Base-by-base conservation (phyloP, 1,140 invertebrate genomes). In the Maniola jurtina region DNA sequence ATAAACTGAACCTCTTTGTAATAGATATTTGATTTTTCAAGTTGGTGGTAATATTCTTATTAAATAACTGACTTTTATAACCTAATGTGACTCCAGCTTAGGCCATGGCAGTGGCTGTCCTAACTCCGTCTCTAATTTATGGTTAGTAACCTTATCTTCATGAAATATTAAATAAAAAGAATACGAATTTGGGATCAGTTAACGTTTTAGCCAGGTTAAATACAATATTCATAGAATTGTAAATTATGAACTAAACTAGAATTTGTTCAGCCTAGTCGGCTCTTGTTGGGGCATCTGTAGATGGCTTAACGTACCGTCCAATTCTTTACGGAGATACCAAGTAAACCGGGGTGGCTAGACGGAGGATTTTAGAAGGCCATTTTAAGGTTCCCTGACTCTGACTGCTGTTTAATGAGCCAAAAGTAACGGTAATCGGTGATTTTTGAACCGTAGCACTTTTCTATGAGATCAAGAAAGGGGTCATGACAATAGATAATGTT, bases 261-360 rank as follows among this genome's bases (percentile, higher is more conserved):
- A n/a, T n/a, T n/a, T n/a, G n/a, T n/a, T n/a, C n/a, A n/a, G 25
- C 25, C 25, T 25, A 2, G 25, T 25, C 25, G 25, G 25, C 1
- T 25, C 25, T 4, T 25, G 38, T 45, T 45, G 42, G 42, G 5
- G 13, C 42, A 45, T 45, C 42, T 45, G 42, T 45, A 45, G 10
- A 45, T n/a, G 42, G 42, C 13, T 45, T 69, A 72, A 72, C 66
- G 66, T 66, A 72, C 63, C 70, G 66, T 66, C 71, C 66, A 72
- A 72, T 72, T 60, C 71, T 66, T 72, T 66, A 69, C 64, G 45
- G 57, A 72, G 71, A 72, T 72, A 72, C 68, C 71, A 54, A 66
- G 66, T 59, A 64, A 36, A 11, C 11, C 34, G 5, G 11, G 54
- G 34, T 55, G 54, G 33, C 54, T 55, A 55, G 54, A 55, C 54